These are phyloP conservation scores for Protaetia brevitarsis DNA, from an alignment of 1,140 invertebrate genomes.

Conservation along the genomic window DNA sequence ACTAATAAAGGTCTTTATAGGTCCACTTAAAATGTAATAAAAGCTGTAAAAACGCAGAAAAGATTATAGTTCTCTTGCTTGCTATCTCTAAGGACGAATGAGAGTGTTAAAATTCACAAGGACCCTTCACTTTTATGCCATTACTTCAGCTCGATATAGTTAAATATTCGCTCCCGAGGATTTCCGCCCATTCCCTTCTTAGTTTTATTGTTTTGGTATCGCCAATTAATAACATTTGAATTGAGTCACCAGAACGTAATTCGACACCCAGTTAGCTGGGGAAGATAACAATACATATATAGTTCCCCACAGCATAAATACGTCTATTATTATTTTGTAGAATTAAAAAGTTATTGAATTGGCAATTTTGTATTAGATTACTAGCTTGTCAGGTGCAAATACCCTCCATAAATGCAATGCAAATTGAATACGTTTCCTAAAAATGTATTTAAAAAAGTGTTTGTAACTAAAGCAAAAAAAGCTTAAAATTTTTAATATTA, in stretches of 20 bases:
- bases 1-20: not conserved
- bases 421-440: no score
- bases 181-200: slow-evolving; percentile 13
- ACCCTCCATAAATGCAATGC: no score
- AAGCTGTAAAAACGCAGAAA: not conserved
- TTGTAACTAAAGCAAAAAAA: no score
- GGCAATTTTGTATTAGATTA: no score
- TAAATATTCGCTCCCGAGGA: not conserved
- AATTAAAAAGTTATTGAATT: not conserved
- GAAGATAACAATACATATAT: slow-evolving; percentile 1
- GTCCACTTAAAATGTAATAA: slow-evolving; percentile 1
- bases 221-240: slow-evolving; percentile 20
- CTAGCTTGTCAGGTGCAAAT: no score
- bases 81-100: slow-evolving; percentile 4
- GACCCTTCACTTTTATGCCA: not conserved
- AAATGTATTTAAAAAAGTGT: no score
- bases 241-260: slow-evolving; percentile 6
- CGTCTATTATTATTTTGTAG: not conserved
- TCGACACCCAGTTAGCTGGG: slow-evolving; percentile 8
- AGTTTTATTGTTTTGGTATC: slow-evolving; percentile 21
- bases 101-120: slow-evolving; percentile 8
- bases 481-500: no score
- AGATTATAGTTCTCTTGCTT: not conserved
- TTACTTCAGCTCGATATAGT: slow-evolving; percentile 11
- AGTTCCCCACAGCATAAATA: not conserved